Evolutionary conservation across 2,797 vertebrate species (phyloP), one percentile per base, ranked within the genome.

Genomic region (Fistularia tabacaria): DNA sequence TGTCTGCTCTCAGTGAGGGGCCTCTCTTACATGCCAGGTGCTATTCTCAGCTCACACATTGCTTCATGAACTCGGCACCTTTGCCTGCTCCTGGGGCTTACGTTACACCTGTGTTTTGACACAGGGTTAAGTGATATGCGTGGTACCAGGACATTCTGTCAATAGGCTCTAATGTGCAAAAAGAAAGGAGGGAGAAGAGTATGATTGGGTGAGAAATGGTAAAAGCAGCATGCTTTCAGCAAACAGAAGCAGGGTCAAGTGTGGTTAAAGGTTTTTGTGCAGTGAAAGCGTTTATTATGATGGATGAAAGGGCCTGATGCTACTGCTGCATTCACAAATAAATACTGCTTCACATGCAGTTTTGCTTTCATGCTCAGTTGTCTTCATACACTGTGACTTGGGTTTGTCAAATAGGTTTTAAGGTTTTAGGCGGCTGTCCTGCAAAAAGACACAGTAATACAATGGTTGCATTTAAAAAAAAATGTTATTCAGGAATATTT

Each of bases 71-170:
- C 74, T 49, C 68, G 13, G 70, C 66, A 65, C 75, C 77, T 62
- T 51, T 36, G 46, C 57, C 61, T 63, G 76, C 72, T 65, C 74
- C 68, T 57, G 8, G 9, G 63, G 79, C 62, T 85, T 62, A 66
- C 63, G 38, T 87, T 83, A 80, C 84, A 74, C 71, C 75, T 72
- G 73, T 85, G 83, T 83, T 85, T 85, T 86, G 82, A 87, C 85
- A 86, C 45, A 36, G 51, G 84, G 83, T 87, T 87, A 86, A 86
- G 84, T 82, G 84, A 85, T 87, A 81, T 71, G 61, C 61, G 71
- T 82, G 86, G 82, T 83, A 79, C 84, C 54, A 37, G 74, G 76
- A 76, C 57, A 36, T 73, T 40, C 42, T 47, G 49, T 77, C 77
- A 80, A 76, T 70, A 57, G 73, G 62, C 69, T 75, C 57, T 85